phyloP scores from a whole-genome alignment of 1,140 invertebrate species.

The Linepithema humile region DNA sequence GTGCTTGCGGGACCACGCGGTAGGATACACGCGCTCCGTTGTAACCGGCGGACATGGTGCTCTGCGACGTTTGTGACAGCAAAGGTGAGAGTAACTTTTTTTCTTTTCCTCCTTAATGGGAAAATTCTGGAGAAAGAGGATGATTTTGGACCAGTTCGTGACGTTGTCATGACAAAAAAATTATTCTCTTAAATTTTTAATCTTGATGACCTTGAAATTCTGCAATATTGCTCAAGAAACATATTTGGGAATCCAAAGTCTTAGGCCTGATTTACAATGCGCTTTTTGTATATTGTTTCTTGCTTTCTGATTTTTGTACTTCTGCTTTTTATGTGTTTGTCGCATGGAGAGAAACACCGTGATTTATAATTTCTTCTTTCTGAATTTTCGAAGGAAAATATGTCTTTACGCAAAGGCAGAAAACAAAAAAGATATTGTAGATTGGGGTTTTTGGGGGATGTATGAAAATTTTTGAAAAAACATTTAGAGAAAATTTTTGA shows the following conservation, averaged over 20 bases:
- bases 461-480: too few species aligned
- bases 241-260: neutral
- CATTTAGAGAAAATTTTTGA: too few species aligned
- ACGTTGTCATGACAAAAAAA: neutral
- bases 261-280: too few species aligned
- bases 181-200: neutral
- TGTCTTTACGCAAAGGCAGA: too few species aligned
- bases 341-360: too few species aligned
- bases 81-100: slow-evolving; percentile 74
- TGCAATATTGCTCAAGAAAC: neutral
- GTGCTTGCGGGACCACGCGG: slow-evolving; percentile 63
- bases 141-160: neutral
- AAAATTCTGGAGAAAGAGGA: neutral
- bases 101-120: neutral
- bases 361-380: too few species aligned
- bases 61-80: slow-evolving; percentile 80
- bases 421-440: too few species aligned
- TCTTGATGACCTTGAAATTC: neutral
- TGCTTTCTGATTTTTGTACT: neutral
- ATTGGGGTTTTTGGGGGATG: too few species aligned
- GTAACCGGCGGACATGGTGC: slow-evolving; percentile 70
- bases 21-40: slow-evolving; percentile 54
- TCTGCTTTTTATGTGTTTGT: too few species aligned
- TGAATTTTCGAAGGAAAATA: too few species aligned
- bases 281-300: too few species aligned